Evolutionary conservation across 2,888 invertebrate genomes (phyloP).

Genomic region (Oxycera nigricornis): DNA sequence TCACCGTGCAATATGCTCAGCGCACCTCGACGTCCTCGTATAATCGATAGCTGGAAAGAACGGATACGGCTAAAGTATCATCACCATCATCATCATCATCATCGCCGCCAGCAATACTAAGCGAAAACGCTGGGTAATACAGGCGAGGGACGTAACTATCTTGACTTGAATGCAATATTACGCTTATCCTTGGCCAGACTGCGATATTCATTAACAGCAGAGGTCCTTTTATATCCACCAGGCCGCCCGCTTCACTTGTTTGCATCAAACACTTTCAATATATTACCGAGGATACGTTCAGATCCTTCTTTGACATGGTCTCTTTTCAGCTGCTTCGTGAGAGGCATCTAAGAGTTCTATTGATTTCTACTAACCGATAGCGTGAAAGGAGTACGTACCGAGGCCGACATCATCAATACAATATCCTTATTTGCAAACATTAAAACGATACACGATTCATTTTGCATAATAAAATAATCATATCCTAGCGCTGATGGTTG

Average conservation of each 20-base stretch:
- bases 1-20: background rate
- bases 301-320: background rate
- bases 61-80: constrained; percentile 19
- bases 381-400: background rate
- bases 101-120: background rate
- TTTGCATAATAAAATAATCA: constrained; percentile 26
- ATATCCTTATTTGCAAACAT: constrained; percentile 30
- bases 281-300: background rate
- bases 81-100: constrained; percentile 23
- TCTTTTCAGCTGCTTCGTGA: too few relatives aligned
- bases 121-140: background rate
- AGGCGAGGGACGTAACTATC: constrained; percentile 9
- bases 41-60: constrained; percentile 18
- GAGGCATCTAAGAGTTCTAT: background rate
- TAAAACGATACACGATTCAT: constrained; percentile 26
- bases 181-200: constrained; percentile 18
- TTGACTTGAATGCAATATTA: constrained; percentile 33
- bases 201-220: constrained; percentile 32
- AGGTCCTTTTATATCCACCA: background rate
- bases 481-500: background rate
- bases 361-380: constrained; percentile 2
- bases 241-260: background rate
- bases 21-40: background rate
- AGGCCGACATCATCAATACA: background rate
- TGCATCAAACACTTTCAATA: background rate